phyloP scores from a whole-genome alignment of 2,113 vertebrate genomes.

The Chiloscyllium plagiosum region DNA sequence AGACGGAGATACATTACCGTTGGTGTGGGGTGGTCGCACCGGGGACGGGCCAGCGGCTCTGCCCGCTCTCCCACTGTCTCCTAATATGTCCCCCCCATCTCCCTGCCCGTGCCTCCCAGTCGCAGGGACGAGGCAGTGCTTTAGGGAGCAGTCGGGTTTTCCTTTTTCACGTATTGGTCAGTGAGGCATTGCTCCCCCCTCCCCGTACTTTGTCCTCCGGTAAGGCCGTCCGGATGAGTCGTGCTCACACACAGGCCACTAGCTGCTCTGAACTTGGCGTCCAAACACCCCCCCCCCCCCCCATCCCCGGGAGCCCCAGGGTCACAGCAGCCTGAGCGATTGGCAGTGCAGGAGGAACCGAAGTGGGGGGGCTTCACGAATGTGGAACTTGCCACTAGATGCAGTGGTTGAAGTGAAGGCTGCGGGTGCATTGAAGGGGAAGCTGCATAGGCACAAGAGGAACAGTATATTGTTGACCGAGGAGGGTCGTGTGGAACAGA shows the following conservation, averaged over 20 bases:
- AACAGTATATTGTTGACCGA: not conserved
- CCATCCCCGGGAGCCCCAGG: not conserved
- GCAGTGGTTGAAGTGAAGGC: not conserved
- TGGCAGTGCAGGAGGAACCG: too few species aligned
- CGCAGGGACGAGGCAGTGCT: not conserved
- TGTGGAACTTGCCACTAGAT: not conserved
- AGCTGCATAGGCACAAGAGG: not conserved
- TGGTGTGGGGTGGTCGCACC: not conserved
- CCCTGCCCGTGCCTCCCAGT: too few species aligned
- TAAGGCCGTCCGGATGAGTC: too few species aligned
- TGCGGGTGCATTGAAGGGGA: not conserved
- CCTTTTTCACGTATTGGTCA: not conserved
- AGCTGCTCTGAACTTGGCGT: not conserved
- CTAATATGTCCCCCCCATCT: too few species aligned
- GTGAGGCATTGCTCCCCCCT: too few species aligned
- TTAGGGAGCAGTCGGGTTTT: not conserved
- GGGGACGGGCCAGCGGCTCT: too few species aligned
- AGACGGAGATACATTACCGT: not conserved
- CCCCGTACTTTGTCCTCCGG: too few species aligned
- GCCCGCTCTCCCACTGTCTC: too few species aligned
- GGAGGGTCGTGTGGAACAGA: not conserved
- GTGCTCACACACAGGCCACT: too few species aligned
- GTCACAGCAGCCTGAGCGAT: not conserved
- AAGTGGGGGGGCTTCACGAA: not conserved
- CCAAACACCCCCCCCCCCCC: not conserved